A percentile compares a stretch with the other conserved stretches of the same genome.
Evolutionary conservation across 2,888 invertebrate species (phyloP).

Genomic region (Spisula solida): DNA sequence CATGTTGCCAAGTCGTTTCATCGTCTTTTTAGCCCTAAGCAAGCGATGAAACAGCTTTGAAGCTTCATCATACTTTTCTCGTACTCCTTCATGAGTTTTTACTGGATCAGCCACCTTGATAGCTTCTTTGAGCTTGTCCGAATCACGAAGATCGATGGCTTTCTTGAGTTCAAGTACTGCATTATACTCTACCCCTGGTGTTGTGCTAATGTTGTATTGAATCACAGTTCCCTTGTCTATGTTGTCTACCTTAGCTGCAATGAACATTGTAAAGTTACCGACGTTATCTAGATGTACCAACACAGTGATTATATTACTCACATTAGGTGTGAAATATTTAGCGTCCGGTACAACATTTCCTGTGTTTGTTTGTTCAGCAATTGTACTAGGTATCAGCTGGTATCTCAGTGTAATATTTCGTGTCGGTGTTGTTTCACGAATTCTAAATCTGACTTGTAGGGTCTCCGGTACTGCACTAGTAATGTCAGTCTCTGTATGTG

Average conservation of each 20-base stretch:
- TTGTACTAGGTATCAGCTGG: background rate
- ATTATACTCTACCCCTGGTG: background rate
- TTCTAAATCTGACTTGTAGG: background rate
- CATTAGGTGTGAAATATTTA: background rate
- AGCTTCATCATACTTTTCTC: background rate
- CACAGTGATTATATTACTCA: background rate
- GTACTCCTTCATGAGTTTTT: background rate
- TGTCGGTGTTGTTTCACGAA: background rate
- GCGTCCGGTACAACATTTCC: background rate
- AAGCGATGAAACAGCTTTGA: background rate
- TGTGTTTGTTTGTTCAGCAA: background rate
- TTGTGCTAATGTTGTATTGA: background rate
- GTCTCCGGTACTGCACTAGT: background rate
- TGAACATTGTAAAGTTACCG: background rate
- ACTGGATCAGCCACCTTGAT: background rate
- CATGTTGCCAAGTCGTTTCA: slow-evolving; percentile 5
- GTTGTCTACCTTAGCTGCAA: background rate
- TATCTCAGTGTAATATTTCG: background rate
- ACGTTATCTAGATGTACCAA: background rate
- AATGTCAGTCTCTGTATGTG: background rate
- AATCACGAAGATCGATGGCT: background rate
- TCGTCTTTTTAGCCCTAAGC: background rate
- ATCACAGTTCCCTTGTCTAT: background rate
- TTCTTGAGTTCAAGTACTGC: background rate
- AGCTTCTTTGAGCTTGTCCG: background rate